phyloP scores from a whole-genome alignment of 2,888 invertebrate species.

The Volucella inflata region DNA sequence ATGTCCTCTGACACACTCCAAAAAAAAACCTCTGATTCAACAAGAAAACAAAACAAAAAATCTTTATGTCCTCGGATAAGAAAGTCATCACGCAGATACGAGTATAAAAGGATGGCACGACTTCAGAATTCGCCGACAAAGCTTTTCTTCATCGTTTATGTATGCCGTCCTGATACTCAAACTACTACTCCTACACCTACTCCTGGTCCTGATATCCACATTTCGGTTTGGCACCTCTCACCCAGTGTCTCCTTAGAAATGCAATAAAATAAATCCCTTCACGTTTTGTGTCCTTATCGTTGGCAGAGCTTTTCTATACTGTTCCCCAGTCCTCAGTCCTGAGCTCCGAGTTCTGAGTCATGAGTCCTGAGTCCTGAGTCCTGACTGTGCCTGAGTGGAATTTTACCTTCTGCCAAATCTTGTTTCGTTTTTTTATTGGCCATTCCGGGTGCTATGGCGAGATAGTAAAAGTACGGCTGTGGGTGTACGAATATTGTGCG shows the following conservation, averaged over 20 bases:
- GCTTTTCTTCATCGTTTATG: constrained; percentile 16
- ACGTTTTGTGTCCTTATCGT: constrained; percentile 37
- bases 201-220: constrained; percentile 14
- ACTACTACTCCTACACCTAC: not conserved
- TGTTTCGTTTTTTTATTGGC: constrained; percentile 33
- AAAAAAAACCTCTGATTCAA: no score
- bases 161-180: not conserved
- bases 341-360: no score
- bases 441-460: constrained; percentile 1
- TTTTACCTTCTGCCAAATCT: constrained; percentile 43
- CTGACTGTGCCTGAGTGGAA: constrained; percentile 12
- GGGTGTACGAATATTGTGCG: no score
- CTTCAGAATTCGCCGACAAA: constrained; percentile 51
- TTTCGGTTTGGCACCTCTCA: constrained; percentile 36
- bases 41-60: not conserved
- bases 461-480: not conserved
- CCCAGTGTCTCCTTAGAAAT: constrained; percentile 7
- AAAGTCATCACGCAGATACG: constrained; percentile 58
- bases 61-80: constrained; percentile 58
- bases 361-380: no score
- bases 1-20: no score
- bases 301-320: constrained; percentile 35
- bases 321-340: no score
- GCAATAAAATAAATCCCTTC: constrained; percentile 48
- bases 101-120: constrained; percentile 26